These are phyloP conservation scores for Lampris incognitus DNA, from an alignment of 2,113 vertebrate species.

Conservation along the genomic window DNA sequence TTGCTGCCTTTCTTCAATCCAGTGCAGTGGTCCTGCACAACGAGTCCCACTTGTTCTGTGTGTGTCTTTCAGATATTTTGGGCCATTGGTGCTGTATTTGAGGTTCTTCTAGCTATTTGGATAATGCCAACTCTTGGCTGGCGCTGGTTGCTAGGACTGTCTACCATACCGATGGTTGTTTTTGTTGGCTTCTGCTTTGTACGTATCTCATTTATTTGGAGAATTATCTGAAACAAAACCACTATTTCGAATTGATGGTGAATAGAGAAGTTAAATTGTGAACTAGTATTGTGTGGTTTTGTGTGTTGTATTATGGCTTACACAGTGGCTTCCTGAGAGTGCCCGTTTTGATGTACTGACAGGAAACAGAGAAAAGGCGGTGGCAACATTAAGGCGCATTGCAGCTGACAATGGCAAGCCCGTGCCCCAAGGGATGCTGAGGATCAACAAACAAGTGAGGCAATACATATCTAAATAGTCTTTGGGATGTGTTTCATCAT, in stretches of 20 bases:
- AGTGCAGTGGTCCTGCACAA: neutral
- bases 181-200: slow-evolving; percentile 88
- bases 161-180: slow-evolving; percentile 84
- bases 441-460: slow-evolving; percentile 84
- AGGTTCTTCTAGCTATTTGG: slow-evolving; percentile 88
- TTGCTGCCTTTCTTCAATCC: neutral
- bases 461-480: neutral
- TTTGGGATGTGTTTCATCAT: no score
- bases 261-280: neutral
- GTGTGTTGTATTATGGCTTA: neutral
- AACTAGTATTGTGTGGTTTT: neutral
- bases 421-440: slow-evolving; percentile 87
- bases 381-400: slow-evolving; percentile 86
- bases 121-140: slow-evolving; percentile 94
- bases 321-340: slow-evolving; percentile 93
- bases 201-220: slow-evolving; percentile 69
- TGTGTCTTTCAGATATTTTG: slow-evolving; percentile 87
- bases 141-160: slow-evolving; percentile 93
- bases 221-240: neutral
- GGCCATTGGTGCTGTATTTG: slow-evolving; percentile 90
- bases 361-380: slow-evolving; percentile 87
- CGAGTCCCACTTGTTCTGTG: slow-evolving; percentile 9
- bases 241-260: neutral
- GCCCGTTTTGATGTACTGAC: slow-evolving; percentile 89
- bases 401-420: slow-evolving; percentile 88